Conservation (phyloP, 1,140 invertebrate species). For the Magallana gigas region DNA sequence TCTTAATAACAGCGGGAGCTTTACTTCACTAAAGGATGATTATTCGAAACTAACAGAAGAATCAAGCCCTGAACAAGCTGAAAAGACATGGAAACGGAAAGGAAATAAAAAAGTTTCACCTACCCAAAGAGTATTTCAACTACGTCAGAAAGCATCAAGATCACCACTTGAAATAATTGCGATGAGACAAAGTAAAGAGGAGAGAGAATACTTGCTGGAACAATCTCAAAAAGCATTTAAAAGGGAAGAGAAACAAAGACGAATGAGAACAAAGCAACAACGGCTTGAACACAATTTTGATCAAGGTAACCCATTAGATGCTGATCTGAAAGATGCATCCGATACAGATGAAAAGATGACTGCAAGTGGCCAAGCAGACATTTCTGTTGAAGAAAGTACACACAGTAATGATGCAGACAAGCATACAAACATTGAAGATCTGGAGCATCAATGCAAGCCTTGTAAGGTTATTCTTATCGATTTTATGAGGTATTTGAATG, state of each 20-base stretch:
- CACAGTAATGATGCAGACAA: neutral
- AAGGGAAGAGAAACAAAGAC: constrained; percentile 55
- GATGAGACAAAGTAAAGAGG: constrained; percentile 67
- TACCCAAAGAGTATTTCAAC: constrained; percentile 50
- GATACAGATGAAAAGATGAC: constrained; percentile 21
- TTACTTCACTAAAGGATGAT: neutral
- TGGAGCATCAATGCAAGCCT: constrained; percentile 53
- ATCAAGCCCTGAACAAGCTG: constrained; percentile 11
- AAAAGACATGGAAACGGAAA: neutral
- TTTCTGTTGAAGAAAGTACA: neutral
- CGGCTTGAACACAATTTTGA: constrained; percentile 28
- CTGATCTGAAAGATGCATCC: neutral
- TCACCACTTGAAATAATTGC: constrained; percentile 71
- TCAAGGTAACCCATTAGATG: neutral
- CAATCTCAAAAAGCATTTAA: constrained; percentile 52
- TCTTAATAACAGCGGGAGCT: constrained; percentile 9
- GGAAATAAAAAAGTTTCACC: neutral
- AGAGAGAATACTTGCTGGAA: constrained; percentile 62
- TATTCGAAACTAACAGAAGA: neutral
- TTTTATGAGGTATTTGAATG: constrained; percentile 69
- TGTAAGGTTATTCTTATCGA: constrained; percentile 71
- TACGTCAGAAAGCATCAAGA: constrained; percentile 66
- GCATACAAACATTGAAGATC: neutral
- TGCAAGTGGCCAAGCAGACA: too few relatives aligned
- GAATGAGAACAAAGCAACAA: constrained; percentile 50